Evolutionary conservation across 2,113 vertebrate species (phyloP).

Genomic region (Plecturocebus donacophilus): DNA sequence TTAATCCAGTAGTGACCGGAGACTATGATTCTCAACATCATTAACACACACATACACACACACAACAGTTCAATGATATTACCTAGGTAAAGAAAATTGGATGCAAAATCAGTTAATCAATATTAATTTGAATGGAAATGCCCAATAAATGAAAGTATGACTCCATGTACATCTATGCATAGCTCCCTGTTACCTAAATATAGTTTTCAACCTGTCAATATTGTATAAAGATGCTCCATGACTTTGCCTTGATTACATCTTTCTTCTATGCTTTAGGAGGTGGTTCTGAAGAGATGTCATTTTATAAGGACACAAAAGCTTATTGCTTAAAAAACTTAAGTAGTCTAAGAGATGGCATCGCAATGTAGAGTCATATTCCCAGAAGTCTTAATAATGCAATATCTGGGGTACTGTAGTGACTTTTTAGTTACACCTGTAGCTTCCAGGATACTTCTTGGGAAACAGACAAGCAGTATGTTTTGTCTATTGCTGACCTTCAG

Average conservation of each 20-base stretch:
- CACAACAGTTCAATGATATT: not conserved
- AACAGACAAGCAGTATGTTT: slow-evolving; percentile 30
- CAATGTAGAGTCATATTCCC: slow-evolving; percentile 19
- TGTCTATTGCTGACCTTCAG: slow-evolving; percentile 56
- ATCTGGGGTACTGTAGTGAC: not conserved
- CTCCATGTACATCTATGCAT: not conserved
- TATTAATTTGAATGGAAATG: not conserved
- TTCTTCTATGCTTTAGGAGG: not conserved
- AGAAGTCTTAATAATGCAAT: slow-evolving; percentile 61
- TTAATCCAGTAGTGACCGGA: not conserved
- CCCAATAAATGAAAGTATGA: not conserved
- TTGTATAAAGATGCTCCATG: not conserved
- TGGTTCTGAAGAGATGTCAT: slow-evolving; percentile 13
- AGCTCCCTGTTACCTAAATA: not conserved
- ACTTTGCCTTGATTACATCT: not conserved
- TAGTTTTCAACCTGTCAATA: not conserved
- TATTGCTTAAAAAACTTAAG: slow-evolving; percentile 48
- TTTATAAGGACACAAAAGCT: slow-evolving; percentile 42
- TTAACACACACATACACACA: not conserved
- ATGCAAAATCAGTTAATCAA: not conserved
- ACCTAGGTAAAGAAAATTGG: not conserved
- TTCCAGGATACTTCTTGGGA: slow-evolving; percentile 17
- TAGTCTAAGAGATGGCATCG: not conserved
- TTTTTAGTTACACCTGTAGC: slow-evolving; percentile 8
- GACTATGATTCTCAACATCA: not conserved